Percentiles rank a stretch among this genome's conserved stretches.
Evolutionary conservation across 2,888 invertebrate species (phyloP).

Genomic region (Incurvaria masculella): DNA sequence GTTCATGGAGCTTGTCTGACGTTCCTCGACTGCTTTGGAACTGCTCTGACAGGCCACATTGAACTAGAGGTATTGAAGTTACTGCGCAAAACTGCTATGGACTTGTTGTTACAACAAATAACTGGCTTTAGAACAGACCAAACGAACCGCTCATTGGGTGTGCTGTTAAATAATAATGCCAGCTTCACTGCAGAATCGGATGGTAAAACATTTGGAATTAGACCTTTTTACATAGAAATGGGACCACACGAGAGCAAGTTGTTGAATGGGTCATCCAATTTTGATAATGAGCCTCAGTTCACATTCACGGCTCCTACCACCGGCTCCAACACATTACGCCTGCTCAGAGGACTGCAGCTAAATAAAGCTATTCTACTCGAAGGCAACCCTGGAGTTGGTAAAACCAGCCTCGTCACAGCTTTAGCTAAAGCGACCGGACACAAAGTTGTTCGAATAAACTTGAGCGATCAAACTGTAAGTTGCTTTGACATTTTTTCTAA

Average conservation of each 20-base stretch:
- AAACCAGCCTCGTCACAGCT: constrained; percentile 91
- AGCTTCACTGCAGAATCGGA: constrained; percentile 33
- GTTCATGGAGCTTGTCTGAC: constrained; percentile 90
- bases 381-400: constrained; percentile 98
- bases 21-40: constrained; percentile 88
- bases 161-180: constrained; percentile 30
- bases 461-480: constrained; percentile 96
- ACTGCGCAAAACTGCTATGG: constrained; percentile 51
- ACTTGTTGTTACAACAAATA: constrained; percentile 56
- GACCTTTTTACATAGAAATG: constrained; percentile 70
- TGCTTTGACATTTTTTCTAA: constrained; percentile 8
- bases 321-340: constrained; percentile 74
- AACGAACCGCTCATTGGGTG: constrained; percentile 28
- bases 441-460: constrained; percentile 86
- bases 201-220: constrained; percentile 63
- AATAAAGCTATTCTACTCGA: constrained; percentile 93
- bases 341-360: constrained; percentile 86
- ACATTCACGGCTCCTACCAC: constrained; percentile 77
- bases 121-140: constrained; percentile 34
- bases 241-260: constrained; percentile 28
- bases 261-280: constrained; percentile 18
- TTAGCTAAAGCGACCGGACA: constrained; percentile 83
- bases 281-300: constrained; percentile 45
- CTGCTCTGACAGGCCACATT: constrained; percentile 72
- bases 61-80: constrained; percentile 47